Conservation (phyloP, 2,888 invertebrate genomes). For the Ornithoptera priamus region DNA sequence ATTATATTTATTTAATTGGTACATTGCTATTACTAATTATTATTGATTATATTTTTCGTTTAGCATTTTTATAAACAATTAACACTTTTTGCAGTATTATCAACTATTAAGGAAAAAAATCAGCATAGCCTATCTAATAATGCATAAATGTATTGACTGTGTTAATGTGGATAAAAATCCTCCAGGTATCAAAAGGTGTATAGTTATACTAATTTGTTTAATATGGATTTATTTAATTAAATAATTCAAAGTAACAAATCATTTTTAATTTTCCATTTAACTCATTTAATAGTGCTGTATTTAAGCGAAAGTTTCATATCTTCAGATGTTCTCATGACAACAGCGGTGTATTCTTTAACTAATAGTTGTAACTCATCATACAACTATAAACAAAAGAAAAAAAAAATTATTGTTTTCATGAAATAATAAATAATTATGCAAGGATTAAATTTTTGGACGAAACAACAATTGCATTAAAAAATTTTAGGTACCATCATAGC, state of each 20-base stretch:
- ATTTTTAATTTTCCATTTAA: neutral
- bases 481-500: too few species aligned
- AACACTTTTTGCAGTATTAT: neutral
- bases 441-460: neutral
- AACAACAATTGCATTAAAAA: neutral
- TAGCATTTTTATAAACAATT: neutral
- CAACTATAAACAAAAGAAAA: constrained; percentile 76
- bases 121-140: neutral
- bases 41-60: neutral
- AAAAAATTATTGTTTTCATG: neutral
- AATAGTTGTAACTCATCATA: constrained; percentile 81
- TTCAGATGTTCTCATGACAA: constrained; percentile 83
- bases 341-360: constrained; percentile 83
- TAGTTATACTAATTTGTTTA: neutral
- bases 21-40: neutral
- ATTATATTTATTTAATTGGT: neutral
- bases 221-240: neutral
- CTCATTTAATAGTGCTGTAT: constrained; percentile 42
- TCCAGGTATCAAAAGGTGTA: neutral
- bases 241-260: neutral
- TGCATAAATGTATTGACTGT: neutral
- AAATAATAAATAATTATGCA: neutral
- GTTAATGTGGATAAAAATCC: neutral
- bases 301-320: constrained; percentile 77
- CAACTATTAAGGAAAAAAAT: neutral